Base-by-base conservation (phyloP, 1,140 invertebrate genomes). In the Triops cancriformis region DNA sequence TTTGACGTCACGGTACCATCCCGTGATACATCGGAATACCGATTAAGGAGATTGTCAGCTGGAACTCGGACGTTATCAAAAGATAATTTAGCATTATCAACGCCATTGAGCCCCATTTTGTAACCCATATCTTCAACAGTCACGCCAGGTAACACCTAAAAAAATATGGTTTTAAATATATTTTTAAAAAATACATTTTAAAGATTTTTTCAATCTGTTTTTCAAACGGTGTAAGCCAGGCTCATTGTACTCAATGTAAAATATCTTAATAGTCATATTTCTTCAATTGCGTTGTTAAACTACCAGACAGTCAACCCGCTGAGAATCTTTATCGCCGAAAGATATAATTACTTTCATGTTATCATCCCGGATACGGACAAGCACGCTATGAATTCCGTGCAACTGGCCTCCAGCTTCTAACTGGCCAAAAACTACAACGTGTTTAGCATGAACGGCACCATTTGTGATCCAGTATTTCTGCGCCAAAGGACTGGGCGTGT, bases 381-480 rank as follows among this genome's bases (percentile, higher is more conserved):
- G 80, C 28, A 85, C 77, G 1, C 82, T 82, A 28, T 84, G 83
- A 78, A 84, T 81, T 26, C 83, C 84, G 76, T 84, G 81, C 27
- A 84, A 79, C 27, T 77, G 77, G 18, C 80, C 82, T 1, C 81
- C 79, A 14, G 83, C 79, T 27, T 80, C 76, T 42, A 84, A 77
- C 45, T 83, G 81, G 41, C 83, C 84, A 79, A 84, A 84, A 18
- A 84, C 84, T 72, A 84, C 78, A 72, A 82, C 81, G 74, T 84
- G 83, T 27, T 84, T 82, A 37, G 84, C 84, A 76, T 84, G 84
- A 23, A 84, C 80, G 9, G 84, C 84, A n/a, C 84, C 84, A 76
- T 84, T 84, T 9, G 84, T 84, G 77, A 85, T 85, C 84, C 84
- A 84, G 77, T 84, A 84, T 77, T 84, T 84, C 79, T 84, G 84